Percentiles rank a stretch among this genome's conserved stretches.
Conservation (phyloP, 2,113 vertebrate species). For the Limanda limanda region DNA sequence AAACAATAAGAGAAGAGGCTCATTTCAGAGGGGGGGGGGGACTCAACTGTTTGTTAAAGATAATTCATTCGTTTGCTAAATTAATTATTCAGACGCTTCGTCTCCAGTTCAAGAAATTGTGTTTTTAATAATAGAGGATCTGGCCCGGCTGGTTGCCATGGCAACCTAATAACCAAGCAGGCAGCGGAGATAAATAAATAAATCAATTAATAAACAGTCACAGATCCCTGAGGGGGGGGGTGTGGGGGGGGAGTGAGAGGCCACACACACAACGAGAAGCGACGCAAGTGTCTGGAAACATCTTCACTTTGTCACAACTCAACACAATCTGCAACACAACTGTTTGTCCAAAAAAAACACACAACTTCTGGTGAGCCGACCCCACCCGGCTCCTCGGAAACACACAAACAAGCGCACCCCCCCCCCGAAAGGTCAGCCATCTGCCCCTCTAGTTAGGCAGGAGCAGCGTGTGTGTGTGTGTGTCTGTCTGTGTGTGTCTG, state of each 20-base stretch:
- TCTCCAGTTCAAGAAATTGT: constrained; percentile 85
- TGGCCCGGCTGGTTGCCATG: constrained; percentile 83
- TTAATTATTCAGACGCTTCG: constrained; percentile 87
- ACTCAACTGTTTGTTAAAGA: constrained; percentile 77
- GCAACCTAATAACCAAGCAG: constrained; percentile 87
- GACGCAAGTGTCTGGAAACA: neutral
- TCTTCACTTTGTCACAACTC: neutral
- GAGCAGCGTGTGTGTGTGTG: constrained; percentile 7
- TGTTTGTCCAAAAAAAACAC: constrained; percentile 17
- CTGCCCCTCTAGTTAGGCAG: constrained; percentile 60
- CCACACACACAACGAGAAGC: constrained; percentile 51
- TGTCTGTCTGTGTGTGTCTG: constrained; percentile 20
- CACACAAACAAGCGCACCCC: constrained; percentile 54
- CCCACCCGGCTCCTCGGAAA: constrained; percentile 40
- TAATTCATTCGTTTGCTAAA: constrained; percentile 83
- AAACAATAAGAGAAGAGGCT: constrained; percentile 79
- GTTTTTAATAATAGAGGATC: constrained; percentile 86
- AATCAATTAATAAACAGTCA: constrained; percentile 87
- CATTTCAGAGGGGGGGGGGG: constrained; percentile 69
- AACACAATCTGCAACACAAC: neutral
- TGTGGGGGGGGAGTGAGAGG: constrained; percentile 34
- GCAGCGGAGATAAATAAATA: constrained; percentile 85
- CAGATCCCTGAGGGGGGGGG: constrained; percentile 63
- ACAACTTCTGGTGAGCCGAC: constrained; percentile 12
- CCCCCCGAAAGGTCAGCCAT: constrained; percentile 75